Evolutionary conservation across 2,797 vertebrate species (phyloP), one percentile per base, ranked within the genome.

Genomic region (Cuniculus paca): DNA sequence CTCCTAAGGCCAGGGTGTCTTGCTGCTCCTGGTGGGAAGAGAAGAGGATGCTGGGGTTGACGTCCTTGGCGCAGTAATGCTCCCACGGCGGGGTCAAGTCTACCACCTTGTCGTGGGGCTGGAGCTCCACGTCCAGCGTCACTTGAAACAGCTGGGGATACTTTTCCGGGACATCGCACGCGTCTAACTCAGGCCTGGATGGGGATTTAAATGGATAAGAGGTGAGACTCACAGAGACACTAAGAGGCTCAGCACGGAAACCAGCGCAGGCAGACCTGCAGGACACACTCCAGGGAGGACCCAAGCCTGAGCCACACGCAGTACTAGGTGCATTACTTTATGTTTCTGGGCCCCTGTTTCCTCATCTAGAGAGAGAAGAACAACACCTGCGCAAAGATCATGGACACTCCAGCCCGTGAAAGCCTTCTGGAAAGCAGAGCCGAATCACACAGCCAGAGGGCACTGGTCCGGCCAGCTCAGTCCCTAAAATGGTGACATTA

Each of bases 101-200:
- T 4, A 99, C 99, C 96, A 99, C 99, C 97, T 99, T 99, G 95
- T 99, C 99, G 0, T 98, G 97, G 12, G 99, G 98, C 96, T 99
- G 99, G 45, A 99, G 99, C 98, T 99, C 99, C 72, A 99, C 96
- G 14, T 99, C 99, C 98, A 99, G 94, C 12, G 99, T 98, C 70
- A 99, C 99, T n/a, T 99, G 99, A 98, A 99, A 99, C 56, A 99
- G 99, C 98, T 99, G 99, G 48, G 99, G 99, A 91, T 99, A 99
- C 98, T 99, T 99, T 98, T 99, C 99, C 80, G 99, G 99, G 97
- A 99, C 99, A 97, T 99, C 99, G 52, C 99, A 99, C 0, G 99
- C 99, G 96, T 99, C 99, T 95, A 99, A 98, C 96, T 99, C 99
- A 50, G 99, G 99, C 97, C 99, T 99, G 98, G 88, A 96, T 0